Evolutionary conservation across 2,113 vertebrate species (phyloP).

Genomic region (Vicugna pacos): DNA sequence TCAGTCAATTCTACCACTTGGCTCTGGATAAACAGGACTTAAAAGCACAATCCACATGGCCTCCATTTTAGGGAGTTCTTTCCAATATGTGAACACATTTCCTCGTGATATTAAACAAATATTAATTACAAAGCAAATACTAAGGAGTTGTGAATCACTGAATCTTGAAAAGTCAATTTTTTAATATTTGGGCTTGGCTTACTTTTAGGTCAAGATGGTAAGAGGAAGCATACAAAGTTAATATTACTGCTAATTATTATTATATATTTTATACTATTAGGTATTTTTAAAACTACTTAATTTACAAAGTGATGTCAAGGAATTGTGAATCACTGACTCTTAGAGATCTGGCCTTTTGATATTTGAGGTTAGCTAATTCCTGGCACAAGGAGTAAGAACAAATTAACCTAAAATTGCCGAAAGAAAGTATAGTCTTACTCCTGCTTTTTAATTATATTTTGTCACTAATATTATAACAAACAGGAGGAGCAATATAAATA

Average conservation of each 20-base stretch:
- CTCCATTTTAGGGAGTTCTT: neutral
- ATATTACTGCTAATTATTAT: neutral
- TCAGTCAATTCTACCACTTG: neutral
- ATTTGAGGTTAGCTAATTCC: neutral
- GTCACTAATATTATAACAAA: neutral
- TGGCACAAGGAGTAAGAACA: neutral
- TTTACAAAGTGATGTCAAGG: neutral
- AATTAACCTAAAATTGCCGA: neutral
- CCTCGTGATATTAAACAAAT: neutral
- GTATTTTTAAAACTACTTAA: neutral
- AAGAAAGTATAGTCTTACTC: neutral
- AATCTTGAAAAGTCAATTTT: neutral
- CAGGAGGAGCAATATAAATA: neutral
- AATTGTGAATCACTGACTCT: neutral
- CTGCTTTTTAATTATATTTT: neutral
- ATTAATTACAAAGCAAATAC: neutral
- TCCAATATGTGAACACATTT: neutral
- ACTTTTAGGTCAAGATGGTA: neutral
- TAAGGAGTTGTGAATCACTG: neutral
- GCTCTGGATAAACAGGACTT: neutral
- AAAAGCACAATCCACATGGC: neutral
- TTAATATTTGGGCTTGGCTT: neutral
- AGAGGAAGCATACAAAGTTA: neutral
- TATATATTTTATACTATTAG: neutral
- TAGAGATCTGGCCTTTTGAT: neutral